A percentile compares a stretch with the other conserved stretches of the same genome.
These are phyloP conservation scores for Pangasius macronema DNA, from an alignment of 2,797 vertebrate genomes.

Conservation along the genomic window DNA sequence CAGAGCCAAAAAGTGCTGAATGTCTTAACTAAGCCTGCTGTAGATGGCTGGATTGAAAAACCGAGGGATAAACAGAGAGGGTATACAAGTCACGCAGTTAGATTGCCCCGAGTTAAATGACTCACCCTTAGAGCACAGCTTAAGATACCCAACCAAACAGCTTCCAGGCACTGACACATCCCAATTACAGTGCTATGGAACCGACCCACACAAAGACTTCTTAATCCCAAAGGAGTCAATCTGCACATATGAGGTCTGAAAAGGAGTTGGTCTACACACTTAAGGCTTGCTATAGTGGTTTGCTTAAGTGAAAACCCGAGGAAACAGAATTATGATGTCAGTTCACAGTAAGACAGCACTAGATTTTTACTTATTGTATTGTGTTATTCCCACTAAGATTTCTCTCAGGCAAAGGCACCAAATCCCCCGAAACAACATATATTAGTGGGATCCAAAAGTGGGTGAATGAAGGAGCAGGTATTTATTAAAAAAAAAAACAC, in stretches of 20 bases:
- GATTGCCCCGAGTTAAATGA: constrained; percentile 55
- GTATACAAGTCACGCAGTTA: constrained; percentile 42
- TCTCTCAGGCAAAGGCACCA: constrained; percentile 8
- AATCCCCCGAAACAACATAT: constrained; percentile 9
- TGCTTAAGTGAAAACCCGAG: constrained; percentile 40
- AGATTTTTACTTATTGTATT: constrained; percentile 22
- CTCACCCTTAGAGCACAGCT: constrained; percentile 48
- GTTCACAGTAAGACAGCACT: constrained; percentile 26
- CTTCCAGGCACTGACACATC: constrained; percentile 51
- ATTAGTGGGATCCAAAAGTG: not conserved
- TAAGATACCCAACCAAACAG: constrained; percentile 50
- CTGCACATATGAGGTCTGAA: constrained; percentile 43
- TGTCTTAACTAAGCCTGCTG: constrained; percentile 59
- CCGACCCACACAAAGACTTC: constrained; percentile 45
- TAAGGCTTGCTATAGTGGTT: constrained; percentile 20
- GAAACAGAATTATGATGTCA: constrained; percentile 47
- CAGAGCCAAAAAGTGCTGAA: constrained; percentile 55
- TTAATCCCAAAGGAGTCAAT: constrained; percentile 55
- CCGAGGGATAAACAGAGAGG: constrained; percentile 41
- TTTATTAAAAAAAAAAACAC: not conserved
- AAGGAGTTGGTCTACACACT: constrained; percentile 19
- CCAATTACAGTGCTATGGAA: constrained; percentile 54
- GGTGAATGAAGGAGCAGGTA: not conserved
- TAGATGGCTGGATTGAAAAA: constrained; percentile 47
- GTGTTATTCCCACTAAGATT: constrained; percentile 3